Conservation (phyloP, 1,140 invertebrate species). For the Neodiprion fabricii region DNA sequence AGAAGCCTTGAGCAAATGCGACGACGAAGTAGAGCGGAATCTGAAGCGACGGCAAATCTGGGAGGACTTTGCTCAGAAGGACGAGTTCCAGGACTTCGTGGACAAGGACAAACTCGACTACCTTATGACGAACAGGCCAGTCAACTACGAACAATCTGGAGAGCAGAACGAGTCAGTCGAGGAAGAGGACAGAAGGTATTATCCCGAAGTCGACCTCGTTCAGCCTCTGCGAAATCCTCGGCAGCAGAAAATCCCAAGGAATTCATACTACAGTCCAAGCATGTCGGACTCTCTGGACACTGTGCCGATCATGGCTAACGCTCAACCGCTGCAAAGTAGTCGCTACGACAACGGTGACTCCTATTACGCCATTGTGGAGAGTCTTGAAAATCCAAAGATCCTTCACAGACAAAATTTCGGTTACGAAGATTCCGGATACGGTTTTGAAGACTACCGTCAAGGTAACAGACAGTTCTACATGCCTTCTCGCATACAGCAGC, state of each 20-base stretch:
- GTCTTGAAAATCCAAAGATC: conserved; percentile 24
- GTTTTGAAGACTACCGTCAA: not conserved
- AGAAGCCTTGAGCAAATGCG: conserved; percentile 17
- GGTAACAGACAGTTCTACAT: too few species aligned
- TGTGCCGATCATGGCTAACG: not conserved
- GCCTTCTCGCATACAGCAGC: too few species aligned
- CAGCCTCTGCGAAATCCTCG: not conserved
- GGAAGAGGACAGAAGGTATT: conserved; percentile 3
- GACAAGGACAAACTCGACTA: conserved; percentile 25
- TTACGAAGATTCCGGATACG: not conserved
- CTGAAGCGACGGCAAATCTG: conserved; percentile 24
- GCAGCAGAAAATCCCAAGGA: conserved; percentile 15
- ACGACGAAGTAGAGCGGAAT: conserved; percentile 20
- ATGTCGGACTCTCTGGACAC: not conserved
- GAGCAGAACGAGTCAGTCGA: conserved; percentile 8
- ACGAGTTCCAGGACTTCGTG: conserved; percentile 25
- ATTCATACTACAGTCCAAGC: not conserved
- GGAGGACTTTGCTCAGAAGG: conserved; percentile 21
- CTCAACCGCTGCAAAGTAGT: not conserved
- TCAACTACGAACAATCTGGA: not conserved
- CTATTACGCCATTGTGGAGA: conserved; percentile 28
- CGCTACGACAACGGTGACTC: not conserved
- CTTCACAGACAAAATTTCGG: not conserved
- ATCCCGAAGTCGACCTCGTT: not conserved
- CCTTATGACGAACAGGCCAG: conserved; percentile 23